Evolutionary conservation across 2,888 invertebrate species (phyloP).

Genomic region (Trichopria drosophilae): DNA sequence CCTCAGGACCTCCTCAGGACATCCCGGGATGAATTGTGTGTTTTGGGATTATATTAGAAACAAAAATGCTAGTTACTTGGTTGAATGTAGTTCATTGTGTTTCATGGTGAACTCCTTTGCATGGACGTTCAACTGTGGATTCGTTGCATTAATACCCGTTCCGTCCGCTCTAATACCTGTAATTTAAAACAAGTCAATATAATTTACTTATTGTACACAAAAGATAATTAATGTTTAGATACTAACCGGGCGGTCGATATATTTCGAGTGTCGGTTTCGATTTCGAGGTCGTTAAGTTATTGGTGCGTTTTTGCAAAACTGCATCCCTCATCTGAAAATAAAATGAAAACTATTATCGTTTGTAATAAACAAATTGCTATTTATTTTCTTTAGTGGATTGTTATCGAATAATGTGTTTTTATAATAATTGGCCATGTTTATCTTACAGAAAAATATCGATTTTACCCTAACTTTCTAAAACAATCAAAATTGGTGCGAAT

Average conservation of each 20-base stretch:
- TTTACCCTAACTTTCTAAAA: too few species aligned
- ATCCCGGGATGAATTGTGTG: too few species aligned
- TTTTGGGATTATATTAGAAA: too few species aligned
- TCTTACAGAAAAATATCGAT: too few species aligned
- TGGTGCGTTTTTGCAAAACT: slow-evolving; percentile 71
- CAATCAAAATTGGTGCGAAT: too few species aligned
- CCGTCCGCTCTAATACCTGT: slow-evolving; percentile 63
- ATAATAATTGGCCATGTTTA: too few species aligned
- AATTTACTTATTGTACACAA: slow-evolving; percentile 8
- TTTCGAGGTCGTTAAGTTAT: slow-evolving; percentile 69
- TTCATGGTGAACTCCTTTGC: slow-evolving; percentile 89
- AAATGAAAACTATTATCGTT: background rate
- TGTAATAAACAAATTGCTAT: background rate
- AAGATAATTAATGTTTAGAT: slow-evolving; percentile 19
- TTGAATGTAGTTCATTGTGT: slow-evolving; percentile 60
- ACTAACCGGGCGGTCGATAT: slow-evolving; percentile 84
- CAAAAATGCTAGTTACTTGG: slow-evolving; percentile 50
- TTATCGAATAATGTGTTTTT: too few species aligned
- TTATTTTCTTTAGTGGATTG: background rate
- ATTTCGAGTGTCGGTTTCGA: slow-evolving; percentile 86
- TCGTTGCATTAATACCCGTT: slow-evolving; percentile 58
- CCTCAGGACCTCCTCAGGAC: too few species aligned
- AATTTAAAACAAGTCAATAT: background rate
- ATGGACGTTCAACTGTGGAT: slow-evolving; percentile 78
- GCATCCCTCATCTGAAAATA: slow-evolving; percentile 63